These are phyloP conservation scores for Lasiommata megera DNA, from an alignment of 2,888 invertebrate genomes.

Conservation along the genomic window DNA sequence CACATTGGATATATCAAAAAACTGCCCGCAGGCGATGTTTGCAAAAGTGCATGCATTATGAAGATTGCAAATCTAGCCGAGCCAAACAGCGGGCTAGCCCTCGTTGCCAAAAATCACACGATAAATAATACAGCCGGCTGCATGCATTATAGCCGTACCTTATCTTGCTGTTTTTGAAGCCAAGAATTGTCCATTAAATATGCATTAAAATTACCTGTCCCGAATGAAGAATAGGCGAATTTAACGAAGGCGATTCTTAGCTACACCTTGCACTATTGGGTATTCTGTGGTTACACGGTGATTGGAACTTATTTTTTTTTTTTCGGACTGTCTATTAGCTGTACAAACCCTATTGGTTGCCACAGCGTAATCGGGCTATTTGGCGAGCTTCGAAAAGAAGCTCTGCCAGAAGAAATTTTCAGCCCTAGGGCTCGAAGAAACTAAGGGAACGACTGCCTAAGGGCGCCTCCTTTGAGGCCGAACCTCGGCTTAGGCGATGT, in stretches of 20 bases:
- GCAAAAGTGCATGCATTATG: constrained; percentile 79
- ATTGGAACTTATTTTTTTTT: too few species aligned
- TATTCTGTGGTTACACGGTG: too few species aligned
- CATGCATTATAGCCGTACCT: constrained; percentile 78
- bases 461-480: too few species aligned
- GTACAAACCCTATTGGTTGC: too few species aligned
- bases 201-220: constrained; percentile 81
- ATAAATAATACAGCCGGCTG: constrained; percentile 79
- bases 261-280: too few species aligned
- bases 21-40: constrained; percentile 53
- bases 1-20: constrained; percentile 47
- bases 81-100: constrained; percentile 69
- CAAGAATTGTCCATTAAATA: constrained; percentile 80
- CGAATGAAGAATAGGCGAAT: constrained; percentile 65
- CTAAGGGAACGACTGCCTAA: too few species aligned
- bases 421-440: too few species aligned
- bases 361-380: too few species aligned
- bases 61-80: constrained; percentile 79
- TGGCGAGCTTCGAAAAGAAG: too few species aligned
- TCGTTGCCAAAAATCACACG: constrained; percentile 80
- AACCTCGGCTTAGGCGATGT: too few species aligned
- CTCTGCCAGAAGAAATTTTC: too few species aligned
- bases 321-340: too few species aligned
- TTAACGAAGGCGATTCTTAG: constrained; percentile 48
- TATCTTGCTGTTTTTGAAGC: constrained; percentile 81